These are phyloP conservation scores for Sialis lutaria DNA, from an alignment of 2,888 invertebrate species.

Conservation along the genomic window DNA sequence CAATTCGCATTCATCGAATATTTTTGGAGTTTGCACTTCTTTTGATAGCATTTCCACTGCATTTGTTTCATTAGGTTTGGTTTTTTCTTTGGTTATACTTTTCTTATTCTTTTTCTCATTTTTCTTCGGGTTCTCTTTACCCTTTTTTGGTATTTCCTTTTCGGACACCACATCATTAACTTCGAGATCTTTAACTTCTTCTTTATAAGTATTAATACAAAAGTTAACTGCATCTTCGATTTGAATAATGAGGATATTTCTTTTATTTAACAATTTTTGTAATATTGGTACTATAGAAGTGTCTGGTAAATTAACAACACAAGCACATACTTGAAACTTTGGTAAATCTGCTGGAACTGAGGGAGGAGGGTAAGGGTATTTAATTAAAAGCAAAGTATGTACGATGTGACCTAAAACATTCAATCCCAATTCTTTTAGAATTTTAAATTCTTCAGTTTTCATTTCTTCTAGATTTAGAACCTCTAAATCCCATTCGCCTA, in stretches of 20 bases:
- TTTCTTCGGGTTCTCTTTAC: conserved; percentile 22
- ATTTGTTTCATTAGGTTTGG: conserved; percentile 24
- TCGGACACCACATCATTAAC: conserved; percentile 25
- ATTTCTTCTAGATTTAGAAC: conserved; percentile 27
- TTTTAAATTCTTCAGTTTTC: conserved; percentile 24
- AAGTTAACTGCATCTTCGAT: conserved; percentile 32
- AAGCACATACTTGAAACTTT: conserved; percentile 16
- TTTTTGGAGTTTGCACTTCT: conserved; percentile 43
- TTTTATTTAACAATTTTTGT: conserved; percentile 16
- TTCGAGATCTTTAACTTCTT: conserved; percentile 31
- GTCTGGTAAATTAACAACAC: conserved; percentile 19
- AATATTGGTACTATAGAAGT: conserved; percentile 15
- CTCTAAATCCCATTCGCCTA: conserved; percentile 34
- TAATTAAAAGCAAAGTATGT: conserved; percentile 17
- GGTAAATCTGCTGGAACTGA: conserved; percentile 17
- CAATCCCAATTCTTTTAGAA: conserved; percentile 16
- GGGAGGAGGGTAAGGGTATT: conserved; percentile 19
- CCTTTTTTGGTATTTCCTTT: conserved; percentile 16
- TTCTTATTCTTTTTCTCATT: conserved; percentile 20
- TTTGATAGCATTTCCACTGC: conserved; percentile 12
- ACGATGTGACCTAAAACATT: conserved; percentile 22
- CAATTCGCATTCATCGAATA: conserved; percentile 27
- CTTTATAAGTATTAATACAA: conserved; percentile 34
- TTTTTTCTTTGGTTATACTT: conserved; percentile 21
- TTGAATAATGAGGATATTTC: conserved; percentile 14